These are phyloP conservation scores for Sphinx pinastri DNA, from an alignment of 2,888 invertebrate genomes.

Conservation along the genomic window DNA sequence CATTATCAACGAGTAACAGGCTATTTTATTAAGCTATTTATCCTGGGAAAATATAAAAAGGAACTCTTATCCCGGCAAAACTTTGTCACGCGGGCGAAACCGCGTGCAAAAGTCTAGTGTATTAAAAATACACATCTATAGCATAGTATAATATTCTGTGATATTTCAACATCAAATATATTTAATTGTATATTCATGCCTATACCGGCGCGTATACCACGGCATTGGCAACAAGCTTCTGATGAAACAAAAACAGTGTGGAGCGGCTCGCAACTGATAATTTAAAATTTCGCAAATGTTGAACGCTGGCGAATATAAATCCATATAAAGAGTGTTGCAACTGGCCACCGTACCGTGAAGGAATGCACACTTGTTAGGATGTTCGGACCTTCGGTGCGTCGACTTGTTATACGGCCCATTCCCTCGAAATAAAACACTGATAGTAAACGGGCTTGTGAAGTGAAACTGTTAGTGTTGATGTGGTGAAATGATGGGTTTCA, in stretches of 20 bases:
- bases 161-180: neutral
- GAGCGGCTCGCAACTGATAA: conserved; percentile 52
- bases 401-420: conserved; percentile 23
- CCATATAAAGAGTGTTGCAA: conserved; percentile 68
- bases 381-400: conserved; percentile 33
- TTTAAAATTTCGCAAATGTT: conserved; percentile 50
- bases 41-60: too few species aligned
- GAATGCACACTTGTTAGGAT: conserved; percentile 55
- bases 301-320: conserved; percentile 48
- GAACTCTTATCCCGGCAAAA: too few species aligned
- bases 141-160: too few species aligned
- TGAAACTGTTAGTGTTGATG: neutral
- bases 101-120: too few species aligned
- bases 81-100: too few species aligned
- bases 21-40: too few species aligned
- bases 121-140: too few species aligned
- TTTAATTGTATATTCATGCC: neutral
- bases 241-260: conserved; percentile 52
- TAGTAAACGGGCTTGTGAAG: neutral
- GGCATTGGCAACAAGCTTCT: conserved; percentile 34
- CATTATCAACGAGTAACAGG: too few species aligned
- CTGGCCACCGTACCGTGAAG: conserved; percentile 63
- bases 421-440: conserved; percentile 7
- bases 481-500: neutral
- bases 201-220: neutral